Base-by-base conservation (phyloP, 2,888 invertebrate species). In the Leptodirus hochenwartii region DNA sequence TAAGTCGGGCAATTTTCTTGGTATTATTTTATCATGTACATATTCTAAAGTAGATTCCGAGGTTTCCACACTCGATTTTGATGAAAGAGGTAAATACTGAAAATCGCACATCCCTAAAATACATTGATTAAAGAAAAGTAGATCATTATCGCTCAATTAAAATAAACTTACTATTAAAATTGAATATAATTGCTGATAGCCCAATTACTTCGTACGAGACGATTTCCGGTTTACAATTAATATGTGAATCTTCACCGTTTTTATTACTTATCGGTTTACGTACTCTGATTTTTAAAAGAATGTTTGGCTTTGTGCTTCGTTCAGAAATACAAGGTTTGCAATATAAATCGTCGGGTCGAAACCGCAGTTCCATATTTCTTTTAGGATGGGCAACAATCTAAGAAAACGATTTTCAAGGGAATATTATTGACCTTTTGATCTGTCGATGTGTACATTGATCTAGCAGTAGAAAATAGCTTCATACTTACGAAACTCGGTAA, bases 61-160 rank as follows among this genome's bases (percentile, higher is more conserved):
- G 35, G 49, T 40, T 36, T 48, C 48, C 11, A 39, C 39, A 32
- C 52, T 38, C 29, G 51, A 38, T 11, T 49, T 46, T 37, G 62
- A 51, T 37, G 56, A 53, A 40, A 90, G 59, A 2, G 95, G 87
- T 35, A 95, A 55, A 50, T 77, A 95, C 55, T 95, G 93, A 53
- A 85, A 95, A 55, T 96, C 95, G 50, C 77, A 78, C 46, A 91
- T 58, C 37, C 70, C 87, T 87, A 51, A 17, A 62, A 58, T 30
- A 42, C 41, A 43, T n/a, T n/a, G n/a, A 30, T 33, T 14, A 29
- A 11, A 31, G 9, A 17, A 28, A 23, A 32, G n/a, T 17, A 30
- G 20, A 24, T 22, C 12, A 13, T 10, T 33, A 11, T 23, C 16
- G 25, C 5, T 31, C 27, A 27, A 26, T 8, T 31, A 28, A 26